Base-by-base conservation (phyloP, 2,113 vertebrate genomes). In the Bufo gargarizans region DNA sequence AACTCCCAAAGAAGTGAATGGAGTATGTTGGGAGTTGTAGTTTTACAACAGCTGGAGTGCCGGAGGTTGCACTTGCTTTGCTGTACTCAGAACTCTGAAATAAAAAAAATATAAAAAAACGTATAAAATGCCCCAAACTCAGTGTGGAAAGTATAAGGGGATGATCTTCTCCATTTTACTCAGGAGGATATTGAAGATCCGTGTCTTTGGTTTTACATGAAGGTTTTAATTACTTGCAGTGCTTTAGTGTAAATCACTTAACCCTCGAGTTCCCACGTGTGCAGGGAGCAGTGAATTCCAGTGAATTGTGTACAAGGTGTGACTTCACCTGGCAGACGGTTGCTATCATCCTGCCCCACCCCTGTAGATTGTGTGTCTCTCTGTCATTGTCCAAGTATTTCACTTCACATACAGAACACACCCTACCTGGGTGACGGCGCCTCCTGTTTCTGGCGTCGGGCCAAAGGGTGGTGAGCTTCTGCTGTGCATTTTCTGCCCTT, bases 331-430 rank as follows among this genome's bases (percentile, higher is more conserved):
- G 69, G 69, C 78, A 88, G 79, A 76, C 79, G 17, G 55, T 82
- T 77, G 80, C 86, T 83, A 77, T 61, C 79, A 77, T 67, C 50
- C 65, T 47, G 80, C 86, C 80, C 56, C 86, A 77, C 86, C 86
- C 77, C 53, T 61, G 86, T 47, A 82, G 80, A 83, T 88, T 88
- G 69, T 88, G 45, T 82, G 65, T 88, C 86, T 88, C 86, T 88
- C 56, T 86, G 74, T 88, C 86, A 88, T 83, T 88, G 65, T 88
- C 55, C 86, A 88, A 76, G 69, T 77, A 88, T 88, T 83, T 88
- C 67, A 56, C 3, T 81, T 87, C 77, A 88, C 86, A 88, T 72
- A 59, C 78, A 76, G 67, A 20, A 83, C 86, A 83, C 86, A 88
- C 86, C 86, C 80, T 88, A 88, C 79, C 55, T 88, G 67, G 50